Evolutionary conservation across 37 sponge, comb jelly and placozoan genomes (phyloP), one percentile per base, ranked within the genome.

Genomic region (Mnemiopsis leidyi): DNA sequence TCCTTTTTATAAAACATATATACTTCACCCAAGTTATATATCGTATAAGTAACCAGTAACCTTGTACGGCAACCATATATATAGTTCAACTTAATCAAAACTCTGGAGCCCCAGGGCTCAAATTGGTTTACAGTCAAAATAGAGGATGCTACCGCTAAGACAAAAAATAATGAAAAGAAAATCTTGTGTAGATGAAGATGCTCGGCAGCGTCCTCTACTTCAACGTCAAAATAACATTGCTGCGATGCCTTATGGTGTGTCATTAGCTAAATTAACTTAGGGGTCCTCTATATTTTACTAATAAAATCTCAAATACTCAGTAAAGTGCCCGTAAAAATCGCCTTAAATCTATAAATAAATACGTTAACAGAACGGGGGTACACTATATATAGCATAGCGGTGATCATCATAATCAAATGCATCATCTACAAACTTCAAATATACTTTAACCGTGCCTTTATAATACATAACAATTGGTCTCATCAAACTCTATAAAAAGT

Each of bases 251-350:
- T 69, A 69, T 69, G 28, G 21, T 69, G 73, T 69, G 73, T 69
- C 73, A 69, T 23, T 21, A 2, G 2, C 73, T 69, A 28, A 61
- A 21, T 18, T 18, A 21, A 61, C 68, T 9, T 9, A 61, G 68
- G 18, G 68, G 68, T 28, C 73, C 29, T 28, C 24, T 69, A 69
- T 25, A 21, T 69, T 69, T 69, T 69, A 69, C 21, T 25, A 69
- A 69, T 69, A 69, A 69, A 69, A 69, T 69, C 28, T 69, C 29
- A 69, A 69, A 69, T 69, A 69, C 24, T 69, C 28, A 28, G 29
- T 69, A 69, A 28, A 69, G 24, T 28, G n/a, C 73, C 73, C 73
- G 29, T 69, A 69, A 69, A 69, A 69, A 69, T 69, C 7, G 73
- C 73, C 23, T 69, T 25, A 28, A 28, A 69, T 25, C 73, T 69